Conservation (phyloP, 2,888 invertebrate genomes). For the Octonoba sinensis region DNA sequence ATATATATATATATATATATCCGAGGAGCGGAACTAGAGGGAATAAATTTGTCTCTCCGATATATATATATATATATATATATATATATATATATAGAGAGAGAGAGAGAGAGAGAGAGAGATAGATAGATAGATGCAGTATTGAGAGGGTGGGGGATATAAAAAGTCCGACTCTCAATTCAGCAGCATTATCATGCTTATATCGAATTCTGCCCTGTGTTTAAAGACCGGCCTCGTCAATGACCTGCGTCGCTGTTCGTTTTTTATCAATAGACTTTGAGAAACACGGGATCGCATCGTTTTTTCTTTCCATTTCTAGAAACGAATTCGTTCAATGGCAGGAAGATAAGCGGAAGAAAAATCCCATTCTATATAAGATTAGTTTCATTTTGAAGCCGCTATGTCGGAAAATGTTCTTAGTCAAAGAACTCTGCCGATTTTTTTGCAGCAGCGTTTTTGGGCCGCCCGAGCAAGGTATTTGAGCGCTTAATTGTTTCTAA, state of each 20-base stretch:
- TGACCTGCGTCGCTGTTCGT: constrained; percentile 4
- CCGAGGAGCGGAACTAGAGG: no score
- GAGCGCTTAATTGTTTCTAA: not conserved
- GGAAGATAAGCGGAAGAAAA: not conserved
- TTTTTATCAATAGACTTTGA: constrained; percentile 15
- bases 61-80: no score
- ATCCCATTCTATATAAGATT: constrained; percentile 9
- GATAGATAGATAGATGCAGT: no score
- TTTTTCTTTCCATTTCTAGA: constrained; percentile 27
- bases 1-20: no score
- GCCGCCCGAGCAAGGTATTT: constrained; percentile 13
- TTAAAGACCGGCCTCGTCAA: constrained; percentile 23
- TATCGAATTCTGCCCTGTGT: constrained; percentile 20
- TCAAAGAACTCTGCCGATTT: constrained; percentile 19
- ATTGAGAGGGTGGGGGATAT: no score
- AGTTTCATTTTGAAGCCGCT: no score
- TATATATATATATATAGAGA: no score
- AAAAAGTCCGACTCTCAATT: no score
- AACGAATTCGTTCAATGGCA: constrained; percentile 9
- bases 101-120: no score
- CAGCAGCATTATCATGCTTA: not conserved
- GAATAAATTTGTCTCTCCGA: no score
- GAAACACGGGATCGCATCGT: not conserved
- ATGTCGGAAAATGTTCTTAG: no score
- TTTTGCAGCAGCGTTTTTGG: constrained; percentile 12